These are phyloP conservation scores for Troilus luridus DNA, from an alignment of 2,888 invertebrate genomes.

Conservation along the genomic window DNA sequence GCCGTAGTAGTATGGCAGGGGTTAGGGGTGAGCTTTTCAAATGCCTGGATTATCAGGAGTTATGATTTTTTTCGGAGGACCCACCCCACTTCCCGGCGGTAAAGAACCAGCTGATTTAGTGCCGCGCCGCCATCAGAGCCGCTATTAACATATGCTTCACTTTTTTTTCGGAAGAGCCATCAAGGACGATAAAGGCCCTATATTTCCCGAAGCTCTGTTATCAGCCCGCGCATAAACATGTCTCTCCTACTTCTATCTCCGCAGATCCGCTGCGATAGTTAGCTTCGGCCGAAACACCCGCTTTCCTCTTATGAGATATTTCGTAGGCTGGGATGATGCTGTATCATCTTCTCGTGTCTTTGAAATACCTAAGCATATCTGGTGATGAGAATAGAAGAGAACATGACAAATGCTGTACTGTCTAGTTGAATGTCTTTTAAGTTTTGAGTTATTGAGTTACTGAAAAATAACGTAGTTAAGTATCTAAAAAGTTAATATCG, in stretches of 20 bases:
- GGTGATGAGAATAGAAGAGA: background rate
- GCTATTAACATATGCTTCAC: constrained; percentile 55
- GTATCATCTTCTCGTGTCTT: background rate
- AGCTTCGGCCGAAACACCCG: background rate
- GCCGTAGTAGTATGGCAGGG: constrained; percentile 34
- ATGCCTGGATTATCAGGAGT: constrained; percentile 49
- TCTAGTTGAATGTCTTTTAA: background rate
- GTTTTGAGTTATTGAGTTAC: too few species aligned
- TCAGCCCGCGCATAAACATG: constrained; percentile 52
- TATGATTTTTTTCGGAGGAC: constrained; percentile 34
- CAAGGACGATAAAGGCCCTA: constrained; percentile 50
- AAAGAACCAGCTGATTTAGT: constrained; percentile 53
- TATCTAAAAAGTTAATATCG: too few species aligned
- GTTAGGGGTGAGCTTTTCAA: constrained; percentile 41
- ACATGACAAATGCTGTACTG: background rate
- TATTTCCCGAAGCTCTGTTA: constrained; percentile 48
- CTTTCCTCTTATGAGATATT: background rate
- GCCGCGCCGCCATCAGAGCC: constrained; percentile 30
- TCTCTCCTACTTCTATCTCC: constrained; percentile 23
- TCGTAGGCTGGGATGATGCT: background rate
- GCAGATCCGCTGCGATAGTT: background rate
- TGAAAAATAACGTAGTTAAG: too few species aligned
- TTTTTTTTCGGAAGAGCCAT: constrained; percentile 1
- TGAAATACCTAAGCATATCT: background rate
- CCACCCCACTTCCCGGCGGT: constrained; percentile 50